Evolutionary conservation across 2,113 vertebrate genomes (phyloP), one percentile per base, ranked within the genome.

Genomic region (Tetrax tetrax): DNA sequence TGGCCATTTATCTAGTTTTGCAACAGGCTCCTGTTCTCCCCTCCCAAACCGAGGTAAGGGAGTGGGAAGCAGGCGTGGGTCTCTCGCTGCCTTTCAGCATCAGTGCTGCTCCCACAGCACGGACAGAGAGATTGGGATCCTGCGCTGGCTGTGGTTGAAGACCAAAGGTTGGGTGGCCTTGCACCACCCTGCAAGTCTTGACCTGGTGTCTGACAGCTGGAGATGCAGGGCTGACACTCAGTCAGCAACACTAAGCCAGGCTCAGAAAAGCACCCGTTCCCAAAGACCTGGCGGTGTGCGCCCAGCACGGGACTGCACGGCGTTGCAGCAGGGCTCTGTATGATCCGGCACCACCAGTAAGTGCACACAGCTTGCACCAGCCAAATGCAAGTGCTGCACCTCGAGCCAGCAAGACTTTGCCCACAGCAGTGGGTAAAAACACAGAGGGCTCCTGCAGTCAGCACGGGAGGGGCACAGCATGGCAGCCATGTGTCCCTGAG

Each of bases 41-140:
- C 37, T 19, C 14, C 65, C 35, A 48, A 59, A 19, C 17, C 0
- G 0, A 25, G 21, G 45, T 24, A 15, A 85, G 53, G 21, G 69
- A 66, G n/a, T 1, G 64, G 16, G 57, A 63, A 83, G 48, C 59
- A 33, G 19, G 31, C 2, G 0, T 12, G 29, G 37, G 18, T 45
- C 25, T 53, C 54, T 60, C 4, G 1, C 47, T 25, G 28, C 19
- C 28, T 51, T 83, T 66, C 1, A 0, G 35, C 20, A 23, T 41
- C 35, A 8, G 33, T 15, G 25, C 29, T 18, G 28, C 24, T 59
- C 45, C 69, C 7, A 23, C 0, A 0, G 27, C 12, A 4, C 4
- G 27, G 43, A 43, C 4, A 1, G n/a, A 41, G n/a, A 13, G 33
- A 51, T 4, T 29, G 31, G 43, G 41, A 72, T n/a, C n/a, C 43